These are phyloP conservation scores for Penaeus monodon DNA, from an alignment of 2,888 invertebrate genomes.

Conservation along the genomic window DNA sequence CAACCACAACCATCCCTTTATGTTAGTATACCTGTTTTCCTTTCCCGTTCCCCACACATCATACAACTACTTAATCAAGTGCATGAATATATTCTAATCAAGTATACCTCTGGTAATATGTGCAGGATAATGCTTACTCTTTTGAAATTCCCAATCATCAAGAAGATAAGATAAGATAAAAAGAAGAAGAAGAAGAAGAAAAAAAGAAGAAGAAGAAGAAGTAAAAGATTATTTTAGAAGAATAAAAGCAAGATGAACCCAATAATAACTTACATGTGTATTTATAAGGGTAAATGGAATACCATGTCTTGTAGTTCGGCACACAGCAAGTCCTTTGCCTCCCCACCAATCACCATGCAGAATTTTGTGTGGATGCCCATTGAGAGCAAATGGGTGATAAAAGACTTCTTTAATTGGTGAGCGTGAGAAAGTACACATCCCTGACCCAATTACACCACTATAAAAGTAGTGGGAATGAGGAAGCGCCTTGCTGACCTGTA, in stretches of 20 bases:
- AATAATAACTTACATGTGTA: constrained; percentile 76
- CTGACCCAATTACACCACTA: constrained; percentile 93
- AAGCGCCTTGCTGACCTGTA: constrained; percentile 72
- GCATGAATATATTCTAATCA: too few species aligned
- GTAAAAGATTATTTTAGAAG: not conserved
- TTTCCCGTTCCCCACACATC: too few species aligned
- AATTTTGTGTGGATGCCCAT: constrained; percentile 95
- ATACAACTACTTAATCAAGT: too few species aligned
- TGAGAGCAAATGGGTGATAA: constrained; percentile 94
- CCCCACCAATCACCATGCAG: constrained; percentile 99
- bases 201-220: not conserved
- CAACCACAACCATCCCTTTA: too few species aligned
- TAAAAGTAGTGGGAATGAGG: constrained; percentile 93
- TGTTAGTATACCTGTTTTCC: too few species aligned
- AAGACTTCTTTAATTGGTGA: constrained; percentile 87
- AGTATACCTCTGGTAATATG: too few species aligned
- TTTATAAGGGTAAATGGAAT: constrained; percentile 86
- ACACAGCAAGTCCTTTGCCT: constrained; percentile 92
- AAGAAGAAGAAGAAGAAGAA: not conserved
- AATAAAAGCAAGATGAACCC: not conserved
- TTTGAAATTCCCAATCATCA: not conserved
- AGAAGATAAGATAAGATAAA: not conserved
- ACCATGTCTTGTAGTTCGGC: constrained; percentile 79
- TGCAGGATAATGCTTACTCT: too few species aligned
- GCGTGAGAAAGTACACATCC: constrained; percentile 87